These are phyloP conservation scores for Phrynocephalus guinanensis DNA, from an alignment of 2,797 vertebrate species.

Conservation along the genomic window DNA sequence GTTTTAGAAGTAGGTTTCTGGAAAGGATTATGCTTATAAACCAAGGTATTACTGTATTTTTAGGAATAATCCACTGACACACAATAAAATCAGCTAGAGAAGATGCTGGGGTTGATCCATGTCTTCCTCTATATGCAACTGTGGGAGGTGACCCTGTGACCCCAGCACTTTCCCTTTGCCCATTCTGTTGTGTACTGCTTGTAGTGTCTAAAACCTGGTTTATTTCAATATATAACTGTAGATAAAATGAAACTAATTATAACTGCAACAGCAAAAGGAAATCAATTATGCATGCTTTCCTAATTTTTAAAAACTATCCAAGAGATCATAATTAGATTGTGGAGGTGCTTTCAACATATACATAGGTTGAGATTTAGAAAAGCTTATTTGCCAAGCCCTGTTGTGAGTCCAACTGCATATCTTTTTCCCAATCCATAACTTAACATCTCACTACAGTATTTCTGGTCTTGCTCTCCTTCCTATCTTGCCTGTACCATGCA, in stretches of 20 bases:
- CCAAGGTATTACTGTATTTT: too few relatives aligned
- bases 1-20: too few relatives aligned
- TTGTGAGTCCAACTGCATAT: too few relatives aligned
- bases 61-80: background rate
- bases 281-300: background rate
- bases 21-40: too few relatives aligned
- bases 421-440: background rate
- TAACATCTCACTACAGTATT: background rate
- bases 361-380: background rate
- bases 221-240: too few relatives aligned
- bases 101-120: background rate
- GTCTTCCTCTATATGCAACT: background rate
- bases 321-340: background rate
- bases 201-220: background rate
- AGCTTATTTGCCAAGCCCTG: background rate
- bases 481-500: slow-evolving; percentile 1
- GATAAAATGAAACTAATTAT: background rate
- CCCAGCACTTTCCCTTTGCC: too few relatives aligned
- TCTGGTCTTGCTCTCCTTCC: slow-evolving; percentile 21
- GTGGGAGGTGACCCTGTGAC: background rate
- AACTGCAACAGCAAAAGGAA: background rate
- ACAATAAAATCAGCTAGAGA: background rate
- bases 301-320: background rate
- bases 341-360: background rate
- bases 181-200: too few relatives aligned